Base-by-base conservation (phyloP, 2,797 vertebrate species). In the Gobionotothen gibberifrons region DNA sequence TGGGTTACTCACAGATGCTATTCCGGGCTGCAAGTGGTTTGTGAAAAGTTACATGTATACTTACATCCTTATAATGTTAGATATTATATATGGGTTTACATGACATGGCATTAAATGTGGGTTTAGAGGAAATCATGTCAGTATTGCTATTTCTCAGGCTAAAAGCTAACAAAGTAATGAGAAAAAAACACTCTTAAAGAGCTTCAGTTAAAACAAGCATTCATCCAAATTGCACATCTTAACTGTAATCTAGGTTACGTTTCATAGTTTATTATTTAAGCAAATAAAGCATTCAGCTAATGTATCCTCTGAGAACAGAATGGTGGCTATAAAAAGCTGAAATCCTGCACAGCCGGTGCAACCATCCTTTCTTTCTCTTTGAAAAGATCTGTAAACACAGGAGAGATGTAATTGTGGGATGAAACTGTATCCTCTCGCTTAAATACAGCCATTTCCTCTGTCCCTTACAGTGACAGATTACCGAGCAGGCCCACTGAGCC, bases 381-480 rank as follows among this genome's bases (percentile, higher is more conserved):
- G 80, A 93, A 91, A 85, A 88, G 90, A 93, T 92, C 90, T 76
- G 88, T 93, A 93, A 93, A 94, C 93, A 94, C 89, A 84, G 88
- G 79, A 92, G 90, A 91, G 87, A 92, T 85, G 88, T 92, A 93
- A 93, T 93, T 92, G 90, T 84, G 85, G 87, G 90, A 90, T 92
- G 93, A 94, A 95, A 95, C 92, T 72, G 82, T 90, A 94, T 94
- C 92, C 92, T 86, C 81, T 80, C 74, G 81, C 92, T 93, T 91
- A 92, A 94, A 93, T 91, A 92, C 91, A 90, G 89, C 92, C 90
- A 91, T 94, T 94, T 94, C 94, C 93, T 90, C 84, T 69, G 86
- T 90, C 89, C 90, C 86, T 84, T 89, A 83, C 88, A 92, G 86
- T 94, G 94, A 95, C 93, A 95, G 90, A 93, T 93, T 90, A 93